Conservation (phyloP, 2,113 vertebrate species). For the Crotophaga sulcirostris region DNA sequence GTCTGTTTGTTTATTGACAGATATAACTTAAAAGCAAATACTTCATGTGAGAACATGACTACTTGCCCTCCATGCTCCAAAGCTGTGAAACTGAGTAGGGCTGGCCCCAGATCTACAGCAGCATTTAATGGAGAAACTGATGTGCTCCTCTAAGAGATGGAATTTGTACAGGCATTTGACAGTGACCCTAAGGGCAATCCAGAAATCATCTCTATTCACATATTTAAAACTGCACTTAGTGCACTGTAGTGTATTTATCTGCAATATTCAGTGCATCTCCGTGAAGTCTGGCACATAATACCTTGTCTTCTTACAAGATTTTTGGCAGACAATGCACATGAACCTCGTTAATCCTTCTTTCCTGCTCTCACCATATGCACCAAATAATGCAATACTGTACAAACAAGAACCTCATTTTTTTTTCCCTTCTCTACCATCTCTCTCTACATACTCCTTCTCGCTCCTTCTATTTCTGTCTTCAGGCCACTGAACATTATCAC, state of each 20-base stretch:
- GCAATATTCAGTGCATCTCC: background rate
- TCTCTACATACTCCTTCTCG: background rate
- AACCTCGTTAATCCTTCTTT: background rate
- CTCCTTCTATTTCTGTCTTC: constrained; percentile 23
- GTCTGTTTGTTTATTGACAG: background rate
- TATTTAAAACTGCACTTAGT: background rate
- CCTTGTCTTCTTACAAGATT: background rate
- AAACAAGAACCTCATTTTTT: background rate
- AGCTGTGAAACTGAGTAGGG: background rate
- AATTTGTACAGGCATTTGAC: background rate
- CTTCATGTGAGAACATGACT: background rate
- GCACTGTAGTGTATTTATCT: background rate
- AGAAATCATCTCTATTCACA: background rate
- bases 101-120: background rate
- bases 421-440: background rate
- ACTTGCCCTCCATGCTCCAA: background rate
- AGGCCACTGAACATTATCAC: background rate
- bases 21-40: background rate
- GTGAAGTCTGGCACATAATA: background rate
- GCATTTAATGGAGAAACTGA: background rate
- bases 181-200: background rate
- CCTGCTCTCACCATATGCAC: background rate
- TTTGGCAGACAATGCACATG: background rate
- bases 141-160: background rate
- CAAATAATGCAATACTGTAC: background rate